Conservation (phyloP, 2,888 invertebrate genomes). For the Hofmannophila pseudospretella region DNA sequence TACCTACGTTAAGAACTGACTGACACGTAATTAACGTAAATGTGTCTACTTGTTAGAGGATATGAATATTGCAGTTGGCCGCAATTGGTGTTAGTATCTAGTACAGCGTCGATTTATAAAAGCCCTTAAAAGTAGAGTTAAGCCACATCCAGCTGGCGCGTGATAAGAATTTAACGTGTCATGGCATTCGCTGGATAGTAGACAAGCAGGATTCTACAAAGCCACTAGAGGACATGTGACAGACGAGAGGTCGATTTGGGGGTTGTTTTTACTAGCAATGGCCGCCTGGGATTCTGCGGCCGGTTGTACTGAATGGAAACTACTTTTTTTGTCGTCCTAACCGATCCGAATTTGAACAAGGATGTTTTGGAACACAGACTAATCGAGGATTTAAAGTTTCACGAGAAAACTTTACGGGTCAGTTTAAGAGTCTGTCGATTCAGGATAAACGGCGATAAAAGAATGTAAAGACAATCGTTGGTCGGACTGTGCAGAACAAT, state of each 20-base stretch:
- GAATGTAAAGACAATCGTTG: too few relatives aligned
- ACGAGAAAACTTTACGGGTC: too few relatives aligned
- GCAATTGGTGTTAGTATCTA: constrained; percentile 4
- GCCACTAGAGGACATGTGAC: constrained; percentile 59
- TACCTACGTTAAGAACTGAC: constrained; percentile 27
- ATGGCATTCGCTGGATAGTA: constrained; percentile 23
- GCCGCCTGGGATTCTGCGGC: too few relatives aligned
- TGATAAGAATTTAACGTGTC: constrained; percentile 34
- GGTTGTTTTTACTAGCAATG: constrained; percentile 36
- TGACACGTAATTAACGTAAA: constrained; percentile 28
- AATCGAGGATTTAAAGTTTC: too few relatives aligned
- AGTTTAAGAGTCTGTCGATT: too few relatives aligned
- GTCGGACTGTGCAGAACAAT: background rate
- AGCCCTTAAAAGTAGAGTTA: constrained; percentile 10
- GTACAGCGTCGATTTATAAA: constrained; percentile 25
- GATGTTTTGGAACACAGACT: too few relatives aligned
- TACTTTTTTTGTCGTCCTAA: too few relatives aligned
- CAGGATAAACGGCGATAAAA: too few relatives aligned
- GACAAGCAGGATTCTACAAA: constrained; percentile 40
- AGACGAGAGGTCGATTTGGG: constrained; percentile 27
- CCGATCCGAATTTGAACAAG: too few relatives aligned
- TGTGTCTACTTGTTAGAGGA: constrained; percentile 26
- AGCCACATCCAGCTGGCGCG: constrained; percentile 10
- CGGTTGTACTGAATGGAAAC: too few relatives aligned
- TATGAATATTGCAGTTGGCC: constrained; percentile 16